Conservation (phyloP, 2,113 vertebrate species). For the human region GRCh38 chr17:82484501-82485000, state of each 20-base stretch:
- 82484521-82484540: too few relatives aligned
- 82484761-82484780: accelerated
- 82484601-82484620: accelerated
- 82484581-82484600: neutral
- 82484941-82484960: constrained; percentile 86
- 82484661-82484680: neutral
- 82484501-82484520: too few relatives aligned
- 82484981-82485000: neutral
- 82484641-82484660: neutral
- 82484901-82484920: constrained; percentile 94
- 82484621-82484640: neutral
- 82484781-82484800: neutral
- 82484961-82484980: neutral
- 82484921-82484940: constrained; percentile 92
- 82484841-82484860: constrained; percentile 88
- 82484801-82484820: constrained; percentile 85
- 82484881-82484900: constrained; percentile 93
- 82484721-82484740: accelerated
- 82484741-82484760: too few relatives aligned
- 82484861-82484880: constrained; percentile 93
- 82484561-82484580: neutral
- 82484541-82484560: neutral
- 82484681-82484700: too few relatives aligned
- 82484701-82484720: accelerated
- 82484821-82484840: constrained; percentile 81